Evolutionary conservation across 2,797 vertebrate genomes (phyloP).

Genomic region (Mionectes olivaceus): DNA sequence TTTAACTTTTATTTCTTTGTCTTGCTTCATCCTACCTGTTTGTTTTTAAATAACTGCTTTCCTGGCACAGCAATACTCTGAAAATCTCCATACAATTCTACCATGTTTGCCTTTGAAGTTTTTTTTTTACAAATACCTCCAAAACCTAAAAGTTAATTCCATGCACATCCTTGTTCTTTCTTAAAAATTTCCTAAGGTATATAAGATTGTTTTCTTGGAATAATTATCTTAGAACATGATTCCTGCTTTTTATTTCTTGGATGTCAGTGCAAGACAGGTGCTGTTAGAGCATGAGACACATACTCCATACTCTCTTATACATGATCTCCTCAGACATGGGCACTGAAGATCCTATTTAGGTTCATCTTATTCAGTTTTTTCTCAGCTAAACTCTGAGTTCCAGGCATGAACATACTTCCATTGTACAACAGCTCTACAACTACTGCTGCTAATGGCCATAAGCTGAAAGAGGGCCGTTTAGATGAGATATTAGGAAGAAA

Average conservation of each 20-base stretch:
- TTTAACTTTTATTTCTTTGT: constrained; percentile 22
- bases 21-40: neutral
- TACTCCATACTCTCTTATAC: neutral
- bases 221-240: neutral
- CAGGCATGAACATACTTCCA: neutral
- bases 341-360: neutral
- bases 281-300: accelerated
- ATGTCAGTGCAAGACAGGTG: neutral
- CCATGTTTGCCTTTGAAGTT: neutral
- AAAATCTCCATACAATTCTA: neutral
- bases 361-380: neutral
- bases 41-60: neutral
- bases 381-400: accelerated
- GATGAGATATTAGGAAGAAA: neutral
- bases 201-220: neutral
- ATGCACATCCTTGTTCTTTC: neutral
- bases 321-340: neutral
- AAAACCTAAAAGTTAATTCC: neutral
- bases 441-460: neutral
- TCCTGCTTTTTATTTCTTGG: neutral
- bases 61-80: neutral
- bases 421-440: neutral
- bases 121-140: neutral
- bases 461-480: neutral
- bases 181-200: neutral